phyloP scores from a whole-genome alignment of 2,113 vertebrate species.

The Phainopepla nitens region DNA sequence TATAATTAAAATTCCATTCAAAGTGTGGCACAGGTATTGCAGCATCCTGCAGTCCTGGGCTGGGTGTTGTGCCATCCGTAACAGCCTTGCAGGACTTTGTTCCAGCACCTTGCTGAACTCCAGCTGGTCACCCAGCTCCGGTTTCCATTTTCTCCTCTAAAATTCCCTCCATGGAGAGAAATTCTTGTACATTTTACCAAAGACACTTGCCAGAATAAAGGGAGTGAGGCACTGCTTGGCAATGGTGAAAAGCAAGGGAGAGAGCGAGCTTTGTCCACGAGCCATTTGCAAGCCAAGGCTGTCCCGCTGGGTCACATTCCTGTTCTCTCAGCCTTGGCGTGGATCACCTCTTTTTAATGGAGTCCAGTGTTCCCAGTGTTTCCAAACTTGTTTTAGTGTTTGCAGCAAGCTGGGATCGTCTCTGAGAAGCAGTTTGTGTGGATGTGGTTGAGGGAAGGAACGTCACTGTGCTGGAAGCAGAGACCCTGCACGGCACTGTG shows the following conservation, averaged over 20 bases:
- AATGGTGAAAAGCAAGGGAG: background rate
- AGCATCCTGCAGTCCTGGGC: background rate
- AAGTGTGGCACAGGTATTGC: background rate
- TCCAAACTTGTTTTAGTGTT: background rate
- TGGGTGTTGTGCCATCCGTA: fast-evolving
- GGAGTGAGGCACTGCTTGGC: background rate
- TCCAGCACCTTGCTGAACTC: background rate
- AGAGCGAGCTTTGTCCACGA: background rate
- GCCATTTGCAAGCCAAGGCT: background rate
- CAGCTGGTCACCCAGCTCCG: background rate
- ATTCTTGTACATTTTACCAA: background rate
- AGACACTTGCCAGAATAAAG: background rate
- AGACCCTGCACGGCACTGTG: fast-evolving
- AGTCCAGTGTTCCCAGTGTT: constrained; percentile 34
- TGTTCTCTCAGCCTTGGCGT: constrained; percentile 6
- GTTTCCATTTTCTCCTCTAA: background rate
- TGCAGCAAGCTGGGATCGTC: constrained; percentile 12
- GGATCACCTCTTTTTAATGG: background rate
- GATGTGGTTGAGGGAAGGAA: background rate
- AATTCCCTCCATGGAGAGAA: background rate
- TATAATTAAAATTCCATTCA: background rate
- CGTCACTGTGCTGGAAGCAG: background rate
- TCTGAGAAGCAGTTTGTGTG: background rate
- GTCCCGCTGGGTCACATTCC: background rate
- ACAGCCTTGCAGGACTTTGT: background rate